Conservation (phyloP, 2,797 vertebrate genomes). For the Lophius americanus region DNA sequence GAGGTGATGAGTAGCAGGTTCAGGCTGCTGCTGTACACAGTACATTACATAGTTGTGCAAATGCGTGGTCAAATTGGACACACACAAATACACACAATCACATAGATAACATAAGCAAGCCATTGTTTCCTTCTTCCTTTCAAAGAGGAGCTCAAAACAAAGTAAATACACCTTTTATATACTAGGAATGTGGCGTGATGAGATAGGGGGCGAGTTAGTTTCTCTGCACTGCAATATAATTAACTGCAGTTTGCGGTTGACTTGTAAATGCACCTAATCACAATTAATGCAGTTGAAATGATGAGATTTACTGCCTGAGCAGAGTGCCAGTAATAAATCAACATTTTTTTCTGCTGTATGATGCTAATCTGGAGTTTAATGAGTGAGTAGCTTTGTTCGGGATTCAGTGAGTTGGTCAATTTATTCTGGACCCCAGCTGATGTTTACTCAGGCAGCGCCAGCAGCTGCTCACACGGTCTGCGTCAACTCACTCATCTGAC, state of each 20-base stretch:
- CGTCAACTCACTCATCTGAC: constrained; percentile 62
- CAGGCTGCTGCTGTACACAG: constrained; percentile 6
- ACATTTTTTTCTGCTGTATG: constrained; percentile 45
- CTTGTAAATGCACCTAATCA: constrained; percentile 12
- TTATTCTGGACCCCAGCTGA: constrained; percentile 66
- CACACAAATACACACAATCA: constrained; percentile 20
- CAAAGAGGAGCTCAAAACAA: constrained; percentile 32
- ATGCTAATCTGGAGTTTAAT: constrained; percentile 63
- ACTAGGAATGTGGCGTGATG: constrained; percentile 24
- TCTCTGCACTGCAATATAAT: background rate
- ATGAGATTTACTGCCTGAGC: constrained; percentile 29
- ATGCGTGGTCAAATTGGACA: constrained; percentile 22
- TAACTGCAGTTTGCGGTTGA: background rate
- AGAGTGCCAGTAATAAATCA: constrained; percentile 50
- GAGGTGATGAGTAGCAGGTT: constrained; percentile 16
- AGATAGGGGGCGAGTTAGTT: constrained; percentile 9
- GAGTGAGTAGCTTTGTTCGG: constrained; percentile 62
- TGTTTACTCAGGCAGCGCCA: constrained; percentile 81
- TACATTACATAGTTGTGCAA: constrained; percentile 17
- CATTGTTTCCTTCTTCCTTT: constrained; percentile 26
- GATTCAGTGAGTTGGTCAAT: constrained; percentile 51
- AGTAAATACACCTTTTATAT: constrained; percentile 62
- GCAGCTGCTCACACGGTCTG: constrained; percentile 71
- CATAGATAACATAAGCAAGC: background rate
- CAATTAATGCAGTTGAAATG: constrained; percentile 20